Evolutionary conservation across 2,113 vertebrate genomes (phyloP).

Genomic region (Podilymbus podiceps): DNA sequence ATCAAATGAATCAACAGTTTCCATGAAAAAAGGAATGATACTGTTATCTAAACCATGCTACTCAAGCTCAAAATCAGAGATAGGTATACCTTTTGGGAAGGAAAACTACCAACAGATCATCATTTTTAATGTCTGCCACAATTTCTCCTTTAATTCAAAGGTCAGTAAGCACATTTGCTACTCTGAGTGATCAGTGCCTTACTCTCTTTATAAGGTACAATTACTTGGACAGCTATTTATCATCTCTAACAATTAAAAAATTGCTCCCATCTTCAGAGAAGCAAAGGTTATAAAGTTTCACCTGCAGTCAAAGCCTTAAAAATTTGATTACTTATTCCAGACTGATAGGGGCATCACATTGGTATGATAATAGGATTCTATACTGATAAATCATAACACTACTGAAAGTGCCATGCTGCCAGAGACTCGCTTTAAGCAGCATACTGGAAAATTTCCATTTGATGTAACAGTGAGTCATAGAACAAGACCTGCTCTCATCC

Average conservation of each 20-base stretch:
- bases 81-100: not conserved
- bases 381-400: not conserved
- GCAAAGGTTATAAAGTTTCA: not conserved
- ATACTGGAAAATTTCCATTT: not conserved
- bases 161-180: constrained; percentile 40
- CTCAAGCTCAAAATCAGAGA: not conserved
- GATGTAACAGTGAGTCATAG: not conserved
- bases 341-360: not conserved
- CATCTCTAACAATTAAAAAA: constrained; percentile 43
- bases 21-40: not conserved
- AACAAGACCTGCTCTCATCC: not conserved
- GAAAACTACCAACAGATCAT: not conserved
- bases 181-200: constrained; percentile 17
- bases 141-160: constrained; percentile 50
- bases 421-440: not conserved
- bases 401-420: not conserved
- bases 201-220: not conserved
- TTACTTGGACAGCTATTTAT: constrained; percentile 47
- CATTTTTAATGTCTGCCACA: constrained; percentile 39
- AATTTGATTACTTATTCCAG: not conserved
- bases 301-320: not conserved
- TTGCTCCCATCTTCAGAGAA: not conserved
- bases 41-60: not conserved
- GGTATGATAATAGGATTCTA: not conserved
- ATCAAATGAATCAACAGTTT: not conserved